Conservation (phyloP, 2,888 invertebrate genomes). For the Tinea semifulvella region DNA sequence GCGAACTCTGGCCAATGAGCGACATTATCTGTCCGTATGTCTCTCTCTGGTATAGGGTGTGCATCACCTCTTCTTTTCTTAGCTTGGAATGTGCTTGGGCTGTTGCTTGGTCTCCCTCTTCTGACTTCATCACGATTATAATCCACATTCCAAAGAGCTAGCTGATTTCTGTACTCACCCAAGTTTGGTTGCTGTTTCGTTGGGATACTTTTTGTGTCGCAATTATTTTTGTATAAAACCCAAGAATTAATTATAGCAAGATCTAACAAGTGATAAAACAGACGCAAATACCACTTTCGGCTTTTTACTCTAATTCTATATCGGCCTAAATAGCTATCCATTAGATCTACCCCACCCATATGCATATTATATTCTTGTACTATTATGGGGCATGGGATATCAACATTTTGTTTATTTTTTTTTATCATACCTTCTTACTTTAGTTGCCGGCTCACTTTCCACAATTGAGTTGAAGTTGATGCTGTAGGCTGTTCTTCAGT, state of each 20-base stretch:
- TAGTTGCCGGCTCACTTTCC: neutral
- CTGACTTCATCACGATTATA: neutral
- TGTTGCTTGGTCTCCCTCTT: slow-evolving; percentile 6
- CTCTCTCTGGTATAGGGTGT: neutral
- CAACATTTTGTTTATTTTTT: neutral
- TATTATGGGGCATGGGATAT: slow-evolving; percentile 20
- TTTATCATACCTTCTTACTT: slow-evolving; percentile 9
- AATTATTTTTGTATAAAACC: slow-evolving; percentile 14
- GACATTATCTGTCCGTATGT: slow-evolving; percentile 8
- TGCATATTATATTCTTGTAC: slow-evolving; percentile 22
- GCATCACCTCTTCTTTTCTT: slow-evolving; percentile 3
- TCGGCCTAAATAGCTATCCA: slow-evolving; percentile 18
- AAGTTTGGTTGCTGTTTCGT: neutral
- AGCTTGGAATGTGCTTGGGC: neutral
- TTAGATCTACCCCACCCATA: slow-evolving; percentile 21
- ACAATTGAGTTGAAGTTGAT: neutral
- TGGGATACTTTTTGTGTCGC: neutral
- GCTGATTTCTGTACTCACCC: neutral
- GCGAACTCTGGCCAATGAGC: slow-evolving; percentile 4
- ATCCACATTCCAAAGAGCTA: slow-evolving; percentile 5
- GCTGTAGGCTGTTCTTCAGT: neutral
- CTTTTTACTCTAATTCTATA: slow-evolving; percentile 16
- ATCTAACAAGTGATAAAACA: slow-evolving; percentile 18
- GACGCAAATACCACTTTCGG: slow-evolving; percentile 16
- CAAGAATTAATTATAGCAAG: slow-evolving; percentile 16